These are phyloP conservation scores for Apocrypta bakeri DNA, from an alignment of 1,140 invertebrate genomes.

Conservation along the genomic window DNA sequence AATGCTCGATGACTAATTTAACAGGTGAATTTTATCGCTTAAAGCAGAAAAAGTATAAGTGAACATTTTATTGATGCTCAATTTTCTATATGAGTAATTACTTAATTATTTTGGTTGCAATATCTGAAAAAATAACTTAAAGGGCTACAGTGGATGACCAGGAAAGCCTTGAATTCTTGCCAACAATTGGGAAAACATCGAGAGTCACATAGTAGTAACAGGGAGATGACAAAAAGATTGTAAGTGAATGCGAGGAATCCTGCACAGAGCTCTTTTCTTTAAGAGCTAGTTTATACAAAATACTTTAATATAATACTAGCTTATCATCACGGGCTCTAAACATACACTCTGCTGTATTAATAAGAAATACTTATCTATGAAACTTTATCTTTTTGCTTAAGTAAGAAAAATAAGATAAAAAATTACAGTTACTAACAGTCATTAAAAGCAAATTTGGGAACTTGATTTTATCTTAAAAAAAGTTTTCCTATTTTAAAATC, in stretches of 20 bases:
- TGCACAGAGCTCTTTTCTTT: not conserved
- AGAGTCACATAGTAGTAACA: constrained; percentile 61
- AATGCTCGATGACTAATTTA: not conserved
- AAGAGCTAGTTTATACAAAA: not conserved
- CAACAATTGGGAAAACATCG: constrained; percentile 71
- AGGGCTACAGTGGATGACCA: constrained; percentile 57
- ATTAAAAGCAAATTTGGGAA: not conserved
- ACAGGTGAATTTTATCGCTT: not conserved
- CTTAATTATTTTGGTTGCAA: constrained; percentile 71
- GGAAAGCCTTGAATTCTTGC: constrained; percentile 67
- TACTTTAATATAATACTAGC: not conserved
- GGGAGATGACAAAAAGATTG: constrained; percentile 56
- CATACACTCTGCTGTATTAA: not conserved
- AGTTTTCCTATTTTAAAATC: not conserved
- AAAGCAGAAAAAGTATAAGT: not conserved
- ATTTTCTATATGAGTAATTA: constrained; percentile 63
- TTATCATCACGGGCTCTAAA: not conserved
- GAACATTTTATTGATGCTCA: not conserved
- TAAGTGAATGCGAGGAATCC: constrained; percentile 25
- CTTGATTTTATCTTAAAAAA: not conserved
- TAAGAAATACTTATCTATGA: constrained; percentile 2
- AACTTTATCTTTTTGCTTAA: constrained; percentile 8
- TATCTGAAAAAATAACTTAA: constrained; percentile 69
- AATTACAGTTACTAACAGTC: not conserved
- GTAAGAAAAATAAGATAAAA: not conserved